Conservation (phyloP, 2,797 vertebrate species). For the Fundulus diaphanus region DNA sequence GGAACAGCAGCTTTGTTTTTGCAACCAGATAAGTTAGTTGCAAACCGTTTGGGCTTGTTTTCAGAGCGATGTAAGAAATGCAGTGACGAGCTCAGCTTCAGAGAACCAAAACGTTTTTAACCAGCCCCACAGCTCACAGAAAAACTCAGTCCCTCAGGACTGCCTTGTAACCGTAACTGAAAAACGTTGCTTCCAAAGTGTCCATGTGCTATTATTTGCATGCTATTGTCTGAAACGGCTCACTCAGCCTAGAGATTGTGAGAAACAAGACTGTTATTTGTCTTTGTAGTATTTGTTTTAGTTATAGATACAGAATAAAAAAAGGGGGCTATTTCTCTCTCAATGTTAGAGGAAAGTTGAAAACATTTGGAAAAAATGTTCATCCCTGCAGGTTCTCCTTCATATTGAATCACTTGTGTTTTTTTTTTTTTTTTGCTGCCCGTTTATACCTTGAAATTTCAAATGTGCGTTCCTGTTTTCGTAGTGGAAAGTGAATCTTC, state of each 20-base stretch:
- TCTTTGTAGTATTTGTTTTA: constrained; percentile 7
- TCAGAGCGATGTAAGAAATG: constrained; percentile 3
- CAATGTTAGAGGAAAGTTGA: not conserved
- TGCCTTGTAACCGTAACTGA: not conserved
- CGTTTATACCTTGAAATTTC: not conserved
- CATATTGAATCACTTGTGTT: not conserved
- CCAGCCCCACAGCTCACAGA: not conserved
- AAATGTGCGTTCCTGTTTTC: not conserved
- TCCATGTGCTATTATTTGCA: constrained; percentile 43
- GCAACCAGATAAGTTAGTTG: not conserved
- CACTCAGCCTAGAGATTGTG: constrained; percentile 17
- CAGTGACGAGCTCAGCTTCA: constrained; percentile 26
- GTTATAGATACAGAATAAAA: not conserved
- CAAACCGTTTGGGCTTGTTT: not conserved
- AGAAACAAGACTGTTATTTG: constrained; percentile 3
- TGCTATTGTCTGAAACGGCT: constrained; percentile 46
- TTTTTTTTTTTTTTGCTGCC: not conserved
- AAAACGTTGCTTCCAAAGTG: constrained; percentile 23
- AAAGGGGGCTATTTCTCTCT: not conserved
- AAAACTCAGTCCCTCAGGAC: not conserved
- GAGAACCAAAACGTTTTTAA: constrained; percentile 1
- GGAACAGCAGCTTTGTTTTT: not conserved
- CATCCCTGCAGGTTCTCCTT: not conserved
- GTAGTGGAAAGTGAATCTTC: not conserved
- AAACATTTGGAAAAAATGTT: constrained; percentile 12